These are phyloP conservation scores for Cotesia typhae DNA, from an alignment of 1,140 invertebrate species.

Conservation along the genomic window DNA sequence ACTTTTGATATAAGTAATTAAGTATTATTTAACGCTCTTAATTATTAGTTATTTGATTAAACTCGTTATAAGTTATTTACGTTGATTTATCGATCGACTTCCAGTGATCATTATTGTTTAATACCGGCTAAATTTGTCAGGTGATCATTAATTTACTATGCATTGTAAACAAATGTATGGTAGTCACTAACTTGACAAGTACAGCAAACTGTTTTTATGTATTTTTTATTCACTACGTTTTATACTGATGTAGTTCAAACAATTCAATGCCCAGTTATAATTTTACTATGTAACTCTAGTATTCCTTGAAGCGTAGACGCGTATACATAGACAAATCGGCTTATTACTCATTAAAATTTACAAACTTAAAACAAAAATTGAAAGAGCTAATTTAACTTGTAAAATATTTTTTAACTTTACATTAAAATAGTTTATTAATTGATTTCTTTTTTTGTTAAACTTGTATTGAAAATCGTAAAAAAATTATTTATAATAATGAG, in stretches of 20 bases:
- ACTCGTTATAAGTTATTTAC: constrained; percentile 66
- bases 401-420: no score
- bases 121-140: constrained; percentile 41
- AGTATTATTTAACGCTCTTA: constrained; percentile 11
- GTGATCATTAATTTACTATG: constrained; percentile 5
- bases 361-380: no score
- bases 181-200: constrained; percentile 13
- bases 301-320: no score
- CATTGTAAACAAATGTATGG: not conserved
- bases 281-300: no score
- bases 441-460: no score
- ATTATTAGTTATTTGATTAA: constrained; percentile 63
- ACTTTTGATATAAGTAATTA: no score
- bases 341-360: no score
- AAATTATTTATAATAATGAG: no score
- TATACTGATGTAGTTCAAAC: not conserved
- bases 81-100: constrained; percentile 54
- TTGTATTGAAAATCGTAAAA: no score
- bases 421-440: no score
- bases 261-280: not conserved
- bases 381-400: no score
- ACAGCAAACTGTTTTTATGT: not conserved
- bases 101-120: constrained; percentile 47
- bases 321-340: no score
- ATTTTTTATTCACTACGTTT: not conserved